Evolutionary conservation across 2,113 vertebrate species (phyloP), one percentile per base, ranked within the genome.

Genomic region (Thunnus thynnus): DNA sequence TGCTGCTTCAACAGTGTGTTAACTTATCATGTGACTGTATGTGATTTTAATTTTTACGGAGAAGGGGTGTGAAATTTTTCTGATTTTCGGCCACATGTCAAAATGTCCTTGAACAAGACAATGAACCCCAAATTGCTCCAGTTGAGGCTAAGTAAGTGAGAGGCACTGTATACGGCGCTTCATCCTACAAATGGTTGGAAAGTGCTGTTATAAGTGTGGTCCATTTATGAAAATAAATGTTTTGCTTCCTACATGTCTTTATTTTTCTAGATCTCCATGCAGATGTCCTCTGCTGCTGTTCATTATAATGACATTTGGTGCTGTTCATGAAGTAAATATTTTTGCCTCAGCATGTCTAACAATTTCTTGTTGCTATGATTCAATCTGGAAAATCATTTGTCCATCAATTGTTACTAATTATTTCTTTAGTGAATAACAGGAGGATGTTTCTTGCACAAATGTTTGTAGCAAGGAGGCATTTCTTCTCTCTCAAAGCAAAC

Each of bases 41-140:
- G 17, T 25, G 63, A 67, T 44, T 67, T 55, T 1, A 16, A 68
- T 60, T 74, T 52, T 36, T 17, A 47, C 60, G 46, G 30, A n/a
- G 27, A 30, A 17, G 5, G 27, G 27, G 10, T 57, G 50, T 58
- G 47, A 72, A 47, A 2, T 1, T 27, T 25, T 47, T 11, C 8
- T 47, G 20, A 13, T 55, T n/a, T 13, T n/a, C 27, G 41, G 10
- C 9, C 20, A 47, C 67, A n/a, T 47, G 36, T 58, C 5, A 3
- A 50, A 50, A 4, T 56, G 6, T 16, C 2, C 22, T 27, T 57
- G 6, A 13, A 20, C 18, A 17, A 61, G 9, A 20, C 25, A 16
- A 18, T 16, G 20, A n/a, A 72, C 10, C 8, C 14, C 13, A 30
- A 5, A 57, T 71, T 71, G 41, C 8, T 47, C 13, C 4, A 4